Base-by-base conservation (phyloP, 2,113 vertebrate species). In the Xenopus laevis region DNA sequence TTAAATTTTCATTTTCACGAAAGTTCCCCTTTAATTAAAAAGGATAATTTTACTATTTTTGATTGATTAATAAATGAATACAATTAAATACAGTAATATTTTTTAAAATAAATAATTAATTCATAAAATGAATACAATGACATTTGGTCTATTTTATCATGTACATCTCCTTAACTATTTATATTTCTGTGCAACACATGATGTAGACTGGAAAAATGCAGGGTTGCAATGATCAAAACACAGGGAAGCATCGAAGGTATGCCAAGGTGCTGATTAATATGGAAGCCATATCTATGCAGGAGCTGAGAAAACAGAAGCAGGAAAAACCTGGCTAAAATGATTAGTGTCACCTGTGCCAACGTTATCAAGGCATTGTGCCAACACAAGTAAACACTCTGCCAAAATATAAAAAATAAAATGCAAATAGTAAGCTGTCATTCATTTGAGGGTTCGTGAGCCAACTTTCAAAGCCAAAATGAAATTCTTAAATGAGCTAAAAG, bases 371-470 rank as follows among this genome's bases (percentile, higher is more conserved):
- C 63, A 46, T 52, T 3, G 52, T 59, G 63, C 71, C 71, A 73
- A 73, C 53, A 73, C 11, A 73, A 73, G 52, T 66, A 73, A 73
- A 73, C 33, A 73, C 66, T 66, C 71, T 66, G 71, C 71, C 71
- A 73, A 73, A 63, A 72, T 45, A 55, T 57, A 65, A 73, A 46
- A 73, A 73, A 66, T 58, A 59, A 73, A 66, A 73, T 58, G 44
- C 63, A 73, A 47, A 62, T 45, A 73, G 53, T 66, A 73, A 73
- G 44, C 52, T 59, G 63, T 40, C 71, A 66, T 66, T 73, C 63
- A 63, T 46, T 53, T 66, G 18, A 20, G 57, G 63, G 27, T 47
- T 58, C 44, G 58, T 46, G 23, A 59, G 63, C 71, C 71, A 73
- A 73, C 47, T 65, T 33, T 20, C 57, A 23, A 45, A 65, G 62